Conservation (phyloP, 2,113 vertebrate genomes). For the Zeus faber region DNA sequence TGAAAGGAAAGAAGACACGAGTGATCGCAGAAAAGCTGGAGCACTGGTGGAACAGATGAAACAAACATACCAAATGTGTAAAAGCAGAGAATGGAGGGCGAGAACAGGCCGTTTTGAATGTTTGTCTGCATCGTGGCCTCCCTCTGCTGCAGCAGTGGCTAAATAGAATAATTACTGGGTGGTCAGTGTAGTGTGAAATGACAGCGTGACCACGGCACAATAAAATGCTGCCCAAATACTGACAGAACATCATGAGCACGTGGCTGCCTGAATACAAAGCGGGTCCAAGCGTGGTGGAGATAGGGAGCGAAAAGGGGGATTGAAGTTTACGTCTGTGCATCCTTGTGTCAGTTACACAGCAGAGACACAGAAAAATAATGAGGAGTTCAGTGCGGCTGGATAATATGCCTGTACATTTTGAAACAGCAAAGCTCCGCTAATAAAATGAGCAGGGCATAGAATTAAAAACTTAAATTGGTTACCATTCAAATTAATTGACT, state of each 20-base stretch:
- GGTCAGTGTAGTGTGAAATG: conserved; percentile 71
- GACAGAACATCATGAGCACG: conserved; percentile 58
- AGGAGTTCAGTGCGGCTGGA: conserved; percentile 22
- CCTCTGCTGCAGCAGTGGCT: conserved; percentile 14
- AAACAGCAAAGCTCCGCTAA: conserved; percentile 38
- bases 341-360: not conserved
- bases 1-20: too few species aligned
- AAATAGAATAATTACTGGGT: conserved; percentile 69
- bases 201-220: conserved; percentile 62
- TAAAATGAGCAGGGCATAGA: conserved; percentile 30
- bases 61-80: not conserved
- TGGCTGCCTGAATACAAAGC: conserved; percentile 54
- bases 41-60: too few species aligned
- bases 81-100: not conserved
- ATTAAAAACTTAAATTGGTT: conserved; percentile 36
- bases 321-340: conserved; percentile 7
- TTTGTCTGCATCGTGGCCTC: not conserved
- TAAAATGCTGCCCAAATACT: conserved; percentile 58
- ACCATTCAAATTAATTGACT: conserved; percentile 35
- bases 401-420: conserved; percentile 36
- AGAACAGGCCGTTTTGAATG: not conserved
- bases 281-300: conserved; percentile 37
- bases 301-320: conserved; percentile 22
- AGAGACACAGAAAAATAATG: conserved; percentile 31
- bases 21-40: too few species aligned